These are phyloP conservation scores for Drosophila multiciliata DNA, from an alignment of 2,888 invertebrate genomes.

Conservation along the genomic window DNA sequence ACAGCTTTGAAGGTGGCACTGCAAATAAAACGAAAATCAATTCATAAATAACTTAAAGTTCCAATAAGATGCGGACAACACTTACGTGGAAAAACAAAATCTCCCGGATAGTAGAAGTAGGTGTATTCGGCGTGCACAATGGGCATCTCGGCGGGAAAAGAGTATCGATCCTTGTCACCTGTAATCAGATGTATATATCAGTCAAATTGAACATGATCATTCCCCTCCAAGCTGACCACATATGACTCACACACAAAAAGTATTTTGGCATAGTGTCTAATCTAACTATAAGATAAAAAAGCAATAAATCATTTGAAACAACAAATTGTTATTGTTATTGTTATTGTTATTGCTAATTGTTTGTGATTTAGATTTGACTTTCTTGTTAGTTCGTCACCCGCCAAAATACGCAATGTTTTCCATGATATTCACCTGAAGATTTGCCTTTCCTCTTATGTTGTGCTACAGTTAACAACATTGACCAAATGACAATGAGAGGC, in stretches of 20 bases:
- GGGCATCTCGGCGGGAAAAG: conserved; percentile 95
- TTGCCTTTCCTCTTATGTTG: conserved; percentile 87
- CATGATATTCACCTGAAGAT: conserved; percentile 83
- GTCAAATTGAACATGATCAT: background rate
- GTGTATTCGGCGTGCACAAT: conserved; percentile 98
- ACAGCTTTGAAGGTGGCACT: conserved; percentile 98
- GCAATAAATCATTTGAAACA: background rate
- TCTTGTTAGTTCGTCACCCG: background rate
- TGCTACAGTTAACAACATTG: conserved; percentile 82
- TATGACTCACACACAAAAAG: conserved; percentile 12
- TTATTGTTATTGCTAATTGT: background rate
- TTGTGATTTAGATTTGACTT: conserved; percentile 1
- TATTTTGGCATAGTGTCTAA: conserved; percentile 7
- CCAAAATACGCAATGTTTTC: conserved; percentile 8
- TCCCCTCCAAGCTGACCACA: background rate
- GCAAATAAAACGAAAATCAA: conserved; percentile 76
- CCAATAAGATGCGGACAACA: background rate
- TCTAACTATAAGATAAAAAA: conserved; percentile 19
- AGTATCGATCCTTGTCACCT: conserved; percentile 92
- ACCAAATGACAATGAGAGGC: conserved; percentile 41
- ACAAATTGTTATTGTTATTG: background rate
- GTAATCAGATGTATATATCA: conserved; percentile 49
- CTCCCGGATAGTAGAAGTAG: conserved; percentile 97
- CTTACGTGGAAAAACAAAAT: conserved; percentile 94
- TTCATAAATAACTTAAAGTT: background rate